Evolutionary conservation across 2,113 vertebrate species (phyloP).

Genomic region (Dromiciops gliroides): DNA sequence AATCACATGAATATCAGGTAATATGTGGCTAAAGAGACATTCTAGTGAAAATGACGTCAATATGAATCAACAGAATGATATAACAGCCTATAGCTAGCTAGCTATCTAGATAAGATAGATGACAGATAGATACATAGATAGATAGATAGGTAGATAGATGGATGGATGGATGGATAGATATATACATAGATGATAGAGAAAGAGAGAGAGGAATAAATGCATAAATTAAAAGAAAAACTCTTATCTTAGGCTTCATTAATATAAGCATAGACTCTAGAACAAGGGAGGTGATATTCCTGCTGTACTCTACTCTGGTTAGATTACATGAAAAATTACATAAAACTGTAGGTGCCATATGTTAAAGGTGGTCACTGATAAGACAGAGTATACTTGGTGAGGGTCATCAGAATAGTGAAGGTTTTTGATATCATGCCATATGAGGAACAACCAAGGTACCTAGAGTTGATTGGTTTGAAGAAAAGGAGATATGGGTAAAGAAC

Average conservation of each 20-base stretch:
- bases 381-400: neutral
- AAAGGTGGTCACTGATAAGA: neutral
- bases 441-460: too few species aligned
- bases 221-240: too few species aligned
- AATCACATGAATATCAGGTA: too few species aligned
- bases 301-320: neutral
- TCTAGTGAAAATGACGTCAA: neutral
- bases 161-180: too few species aligned
- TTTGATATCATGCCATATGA: neutral
- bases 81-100: too few species aligned
- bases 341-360: neutral
- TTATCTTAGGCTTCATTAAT: neutral
- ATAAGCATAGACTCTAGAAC: neutral
- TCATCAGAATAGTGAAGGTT: neutral
- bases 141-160: too few species aligned
- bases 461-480: neutral
- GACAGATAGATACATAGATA: too few species aligned
- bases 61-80: neutral
- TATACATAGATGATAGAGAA: too few species aligned
- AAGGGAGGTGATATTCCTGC: neutral
- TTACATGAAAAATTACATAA: neutral
- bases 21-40: too few species aligned
- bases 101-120: too few species aligned
- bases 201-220: too few species aligned
- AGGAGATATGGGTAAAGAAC: neutral